Evolutionary conservation across 2,797 vertebrate genomes (phyloP).

Genomic region (Artibeus jamaicensis): DNA sequence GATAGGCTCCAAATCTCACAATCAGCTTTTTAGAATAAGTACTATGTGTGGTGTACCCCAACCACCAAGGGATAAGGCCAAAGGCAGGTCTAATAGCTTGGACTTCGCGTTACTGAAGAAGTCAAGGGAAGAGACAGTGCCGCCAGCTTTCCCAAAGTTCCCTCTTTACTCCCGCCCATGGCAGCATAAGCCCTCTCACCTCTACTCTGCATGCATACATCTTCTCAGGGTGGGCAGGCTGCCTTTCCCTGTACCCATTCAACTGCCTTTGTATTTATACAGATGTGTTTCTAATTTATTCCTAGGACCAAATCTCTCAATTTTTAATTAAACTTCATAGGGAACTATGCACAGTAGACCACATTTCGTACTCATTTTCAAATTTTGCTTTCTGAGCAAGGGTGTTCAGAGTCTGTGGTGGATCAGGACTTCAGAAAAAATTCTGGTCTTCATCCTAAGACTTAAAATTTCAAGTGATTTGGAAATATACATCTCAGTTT

Average conservation of each 20-base stretch:
- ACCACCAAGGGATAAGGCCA: not conserved
- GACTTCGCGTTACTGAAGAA: not conserved
- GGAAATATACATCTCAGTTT: not conserved
- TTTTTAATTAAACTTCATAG: not conserved
- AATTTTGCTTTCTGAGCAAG: not conserved
- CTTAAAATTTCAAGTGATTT: conserved; percentile 9
- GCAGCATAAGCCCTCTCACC: not conserved
- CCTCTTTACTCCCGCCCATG: no score
- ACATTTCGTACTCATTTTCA: not conserved
- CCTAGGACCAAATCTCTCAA: not conserved
- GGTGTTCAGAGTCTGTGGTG: not conserved
- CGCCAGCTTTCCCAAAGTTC: not conserved
- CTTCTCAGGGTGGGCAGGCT: not conserved
- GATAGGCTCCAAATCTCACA: not conserved
- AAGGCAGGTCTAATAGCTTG: not conserved
- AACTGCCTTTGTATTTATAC: not conserved
- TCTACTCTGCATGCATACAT: not conserved
- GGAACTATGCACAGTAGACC: not conserved
- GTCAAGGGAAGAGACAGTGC: not conserved
- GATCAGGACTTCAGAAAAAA: not conserved
- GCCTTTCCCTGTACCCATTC: not conserved
- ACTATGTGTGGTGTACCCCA: not conserved
- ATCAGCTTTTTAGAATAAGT: not conserved
- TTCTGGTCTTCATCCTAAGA: not conserved
- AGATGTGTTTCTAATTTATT: not conserved